Evolutionary conservation across 2,888 invertebrate species (phyloP).

Genomic region (Melitaea athalia): DNA sequence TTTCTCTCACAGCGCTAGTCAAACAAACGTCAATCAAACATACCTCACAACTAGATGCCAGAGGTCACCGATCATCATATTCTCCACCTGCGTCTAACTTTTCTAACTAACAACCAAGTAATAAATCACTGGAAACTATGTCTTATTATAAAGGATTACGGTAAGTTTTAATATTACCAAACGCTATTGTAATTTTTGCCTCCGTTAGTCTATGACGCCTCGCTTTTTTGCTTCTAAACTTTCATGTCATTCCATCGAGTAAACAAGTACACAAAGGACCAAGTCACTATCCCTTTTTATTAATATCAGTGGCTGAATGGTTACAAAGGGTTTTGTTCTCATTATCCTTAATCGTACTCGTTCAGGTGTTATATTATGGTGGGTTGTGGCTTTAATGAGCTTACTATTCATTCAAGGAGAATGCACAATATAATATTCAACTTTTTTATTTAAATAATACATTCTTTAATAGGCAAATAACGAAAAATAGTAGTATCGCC

Average conservation of each 20-base stretch:
- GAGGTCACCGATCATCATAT: slow-evolving; percentile 73
- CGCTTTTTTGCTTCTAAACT: slow-evolving; percentile 69
- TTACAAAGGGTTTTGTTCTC: slow-evolving; percentile 72
- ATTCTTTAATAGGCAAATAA: not conserved
- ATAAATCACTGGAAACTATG: slow-evolving; percentile 41
- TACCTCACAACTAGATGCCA: slow-evolving; percentile 71
- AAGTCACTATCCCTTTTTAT: slow-evolving; percentile 75
- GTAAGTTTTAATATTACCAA: slow-evolving; percentile 43
- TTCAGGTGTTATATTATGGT: slow-evolving; percentile 78
- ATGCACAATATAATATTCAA: slow-evolving; percentile 20
- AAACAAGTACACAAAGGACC: slow-evolving; percentile 71
- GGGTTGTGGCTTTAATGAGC: slow-evolving; percentile 62
- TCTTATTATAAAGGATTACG: slow-evolving; percentile 45
- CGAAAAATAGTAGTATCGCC: not conserved
- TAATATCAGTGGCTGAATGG: slow-evolving; percentile 75
- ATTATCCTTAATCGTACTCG: slow-evolving; percentile 72
- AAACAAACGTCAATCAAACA: slow-evolving; percentile 77
- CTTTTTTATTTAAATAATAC: slow-evolving; percentile 8
- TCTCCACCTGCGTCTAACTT: slow-evolving; percentile 50
- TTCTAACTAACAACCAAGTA: slow-evolving; percentile 36
- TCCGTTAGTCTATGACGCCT: slow-evolving; percentile 55
- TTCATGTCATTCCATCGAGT: slow-evolving; percentile 72
- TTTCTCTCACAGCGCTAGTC: slow-evolving; percentile 65
- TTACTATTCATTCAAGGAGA: slow-evolving; percentile 44
- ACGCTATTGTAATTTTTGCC: slow-evolving; percentile 12